phyloP scores from a whole-genome alignment of 2,888 invertebrate genomes.

The Tipula confusa region DNA sequence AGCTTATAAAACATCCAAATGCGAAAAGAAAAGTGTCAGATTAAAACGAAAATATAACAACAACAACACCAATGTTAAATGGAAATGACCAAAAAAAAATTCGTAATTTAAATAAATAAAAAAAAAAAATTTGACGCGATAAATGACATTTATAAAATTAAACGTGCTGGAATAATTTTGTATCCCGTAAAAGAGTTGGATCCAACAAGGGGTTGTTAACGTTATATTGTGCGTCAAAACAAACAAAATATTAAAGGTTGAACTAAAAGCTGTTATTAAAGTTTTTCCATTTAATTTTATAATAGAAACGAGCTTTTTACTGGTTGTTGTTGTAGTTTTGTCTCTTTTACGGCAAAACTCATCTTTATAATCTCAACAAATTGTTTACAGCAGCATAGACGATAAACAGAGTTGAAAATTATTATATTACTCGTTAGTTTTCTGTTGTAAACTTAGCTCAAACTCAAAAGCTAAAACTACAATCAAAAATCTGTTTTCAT shows the following conservation, averaged over 20 bases:
- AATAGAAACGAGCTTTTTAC: not conserved
- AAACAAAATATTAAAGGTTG: not conserved
- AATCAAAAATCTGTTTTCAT: conserved; percentile 12
- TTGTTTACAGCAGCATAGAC: not conserved
- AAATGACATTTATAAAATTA: conserved; percentile 8
- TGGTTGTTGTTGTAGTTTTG: not conserved
- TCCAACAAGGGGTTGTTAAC: not conserved
- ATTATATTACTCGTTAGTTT: not conserved
- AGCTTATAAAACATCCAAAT: not conserved
- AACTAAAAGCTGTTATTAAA: not conserved
- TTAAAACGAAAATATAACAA: too few species aligned
- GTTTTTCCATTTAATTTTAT: not conserved
- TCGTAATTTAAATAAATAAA: not conserved
- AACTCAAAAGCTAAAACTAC: not conserved
- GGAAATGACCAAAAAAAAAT: not conserved
- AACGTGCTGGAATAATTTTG: not conserved
- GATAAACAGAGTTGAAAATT: not conserved
- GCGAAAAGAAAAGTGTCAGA: not conserved
- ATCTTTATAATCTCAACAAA: not conserved
- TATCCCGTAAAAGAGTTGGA: too few species aligned
- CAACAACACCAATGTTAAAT: too few species aligned
- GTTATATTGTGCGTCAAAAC: not conserved
- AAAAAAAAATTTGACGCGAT: not conserved
- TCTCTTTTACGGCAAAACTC: too few species aligned
- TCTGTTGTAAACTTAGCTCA: not conserved